Evolutionary conservation across 2,888 invertebrate species (phyloP), one percentile per base, ranked within the genome.

Genomic region (Diloba caeruleocephala): DNA sequence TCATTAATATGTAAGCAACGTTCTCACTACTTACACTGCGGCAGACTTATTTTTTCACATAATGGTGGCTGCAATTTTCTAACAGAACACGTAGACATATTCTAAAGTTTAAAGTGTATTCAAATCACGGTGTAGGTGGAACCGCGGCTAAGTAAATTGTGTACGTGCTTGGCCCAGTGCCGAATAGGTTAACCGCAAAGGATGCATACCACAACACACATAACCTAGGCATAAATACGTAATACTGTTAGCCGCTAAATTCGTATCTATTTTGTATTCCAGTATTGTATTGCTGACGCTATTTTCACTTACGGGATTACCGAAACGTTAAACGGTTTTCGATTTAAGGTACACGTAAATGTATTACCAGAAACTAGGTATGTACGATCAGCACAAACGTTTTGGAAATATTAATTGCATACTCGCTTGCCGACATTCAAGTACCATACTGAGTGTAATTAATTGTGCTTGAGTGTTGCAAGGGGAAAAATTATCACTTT

Each of bases 111-210:
- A 76, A 75, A 84, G 77, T 79, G 79, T 85, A 90, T 91, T 90
- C 88, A 84, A 85, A 89, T 88, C 90, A 89, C 87, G 89, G 76
- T 49, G 75, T 76, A 78, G 76, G 75, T 77, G 76, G 81, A 78
- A 79, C 85, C 80, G 77, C 71, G 70, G 81, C 86, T 92, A 89
- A 91, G 90, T 91, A 90, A 91, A 92, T 91, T 90, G 88, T 88
- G 87, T 86, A 92, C 92, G 90, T 90, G 91, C 84, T 87, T 91
- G 91, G 91, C 89, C 75, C 85, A 57, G 60, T 85, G 91, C 92
- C 92, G 88, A 91, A 88, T 88, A 79, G 87, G 84, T 80, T 88
- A 80, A 74, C 81, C 77, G 71, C 79, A 76, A 72, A 79, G 79
- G 79, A 79, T 79, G 78, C 81, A 79, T 75, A 73, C 78, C 73